Conservation (phyloP, 2,113 vertebrate species). For the Neofelis nebulosa region DNA sequence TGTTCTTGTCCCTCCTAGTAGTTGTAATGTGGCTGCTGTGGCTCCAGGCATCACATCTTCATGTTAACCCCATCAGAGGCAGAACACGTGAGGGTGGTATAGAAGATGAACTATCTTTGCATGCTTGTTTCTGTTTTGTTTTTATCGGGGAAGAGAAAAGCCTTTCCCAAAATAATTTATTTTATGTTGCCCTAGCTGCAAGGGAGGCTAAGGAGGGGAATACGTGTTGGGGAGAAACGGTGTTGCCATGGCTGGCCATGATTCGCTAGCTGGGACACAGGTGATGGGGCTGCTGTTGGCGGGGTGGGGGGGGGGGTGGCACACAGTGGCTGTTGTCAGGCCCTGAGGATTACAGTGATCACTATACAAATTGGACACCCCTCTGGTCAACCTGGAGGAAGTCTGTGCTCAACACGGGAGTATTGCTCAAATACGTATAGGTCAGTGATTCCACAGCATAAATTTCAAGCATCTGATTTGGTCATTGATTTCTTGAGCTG, state of each 20-base stretch:
- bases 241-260: background rate
- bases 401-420: too few species aligned
- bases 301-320: background rate
- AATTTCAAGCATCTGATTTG: background rate
- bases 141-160: background rate
- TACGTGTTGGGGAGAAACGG: background rate
- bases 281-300: background rate
- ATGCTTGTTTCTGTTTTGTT: background rate
- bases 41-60: background rate
- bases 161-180: background rate
- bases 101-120: background rate
- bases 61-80: background rate
- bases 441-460: background rate
- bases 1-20: too few species aligned
- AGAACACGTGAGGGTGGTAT: too few species aligned
- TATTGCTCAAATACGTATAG: fast-evolving
- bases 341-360: background rate
- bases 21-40: background rate
- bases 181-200: background rate
- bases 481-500: background rate
- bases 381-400: background rate
- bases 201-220: background rate
- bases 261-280: background rate
- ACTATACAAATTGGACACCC: too few species aligned
- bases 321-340: too few species aligned